Conservation (phyloP, 92 coral and sea anemone genomes). For the Zoanthus sansibaricus region DNA sequence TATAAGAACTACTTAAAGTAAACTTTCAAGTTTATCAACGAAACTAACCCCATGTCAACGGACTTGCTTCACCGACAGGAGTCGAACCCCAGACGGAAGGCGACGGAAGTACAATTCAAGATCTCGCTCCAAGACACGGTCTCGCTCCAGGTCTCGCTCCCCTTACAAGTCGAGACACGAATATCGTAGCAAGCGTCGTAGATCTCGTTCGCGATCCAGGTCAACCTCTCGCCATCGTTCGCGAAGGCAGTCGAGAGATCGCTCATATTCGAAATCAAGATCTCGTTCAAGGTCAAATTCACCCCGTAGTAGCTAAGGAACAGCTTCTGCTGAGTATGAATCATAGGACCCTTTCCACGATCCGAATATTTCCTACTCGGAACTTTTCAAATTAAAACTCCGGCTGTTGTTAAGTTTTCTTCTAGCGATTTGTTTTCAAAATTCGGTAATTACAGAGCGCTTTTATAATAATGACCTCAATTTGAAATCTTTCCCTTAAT, state of each 20-base stretch:
- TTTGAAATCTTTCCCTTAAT: neutral
- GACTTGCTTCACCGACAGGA: constrained; percentile 29
- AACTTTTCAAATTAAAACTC: neutral
- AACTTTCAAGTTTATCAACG: neutral
- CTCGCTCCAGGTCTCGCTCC: constrained; percentile 74
- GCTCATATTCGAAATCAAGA: constrained; percentile 69
- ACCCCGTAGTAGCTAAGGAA: constrained; percentile 39
- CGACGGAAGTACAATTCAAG: constrained; percentile 45
- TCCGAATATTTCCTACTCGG: neutral
- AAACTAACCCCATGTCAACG: neutral
- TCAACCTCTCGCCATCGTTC: constrained; percentile 59
- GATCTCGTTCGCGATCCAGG: constrained; percentile 61
- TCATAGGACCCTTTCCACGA: neutral
- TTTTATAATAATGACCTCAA: neutral
- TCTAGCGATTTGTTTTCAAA: neutral
- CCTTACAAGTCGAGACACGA: constrained; percentile 16
- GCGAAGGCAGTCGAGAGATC: constrained; percentile 34
- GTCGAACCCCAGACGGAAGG: constrained; percentile 80
- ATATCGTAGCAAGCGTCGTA: constrained; percentile 38
- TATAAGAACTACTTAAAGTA: neutral
- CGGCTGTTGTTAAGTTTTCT: neutral
- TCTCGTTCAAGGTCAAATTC: constrained; percentile 69
- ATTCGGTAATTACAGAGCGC: neutral
- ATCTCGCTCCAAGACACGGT: constrained; percentile 63
- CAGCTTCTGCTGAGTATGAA: neutral